Evolutionary conservation across 1,140 invertebrate genomes (phyloP), one percentile per base, ranked within the genome.

Genomic region (Chrysopa pallens): DNA sequence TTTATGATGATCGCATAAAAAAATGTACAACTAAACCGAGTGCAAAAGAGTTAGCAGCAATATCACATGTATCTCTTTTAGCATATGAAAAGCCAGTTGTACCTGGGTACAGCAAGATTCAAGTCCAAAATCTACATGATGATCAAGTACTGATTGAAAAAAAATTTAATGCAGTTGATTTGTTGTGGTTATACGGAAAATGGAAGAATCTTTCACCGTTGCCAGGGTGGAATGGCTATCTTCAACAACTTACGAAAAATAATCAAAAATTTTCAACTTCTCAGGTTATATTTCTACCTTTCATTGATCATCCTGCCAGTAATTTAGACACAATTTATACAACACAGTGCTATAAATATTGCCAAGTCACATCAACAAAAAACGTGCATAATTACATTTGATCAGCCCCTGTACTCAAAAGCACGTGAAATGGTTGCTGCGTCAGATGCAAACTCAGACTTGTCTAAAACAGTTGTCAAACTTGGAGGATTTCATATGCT

Each of bases 401-500:
- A 57, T 42, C 56, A 57, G 39, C 55, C 55, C 7, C 47, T 59
- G 4, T 57, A 57, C 35, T 38, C 40, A 2, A 58, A 56, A 52
- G 57, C 53, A 29, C 42, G 42, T 11, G 49, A 52, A 29, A 57
- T 56, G 1, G 23, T 51, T 31, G 36, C 47, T 11, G 15, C 15
- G 4, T 14, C 9, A 17, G 13, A 29, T 36, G 38, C 46, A 12
- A 41, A 39, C n/a, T 33, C 46, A 11, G 36, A 44, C 8, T 36
- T 53, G 23, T 31, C 8, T 14, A 48, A 48, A 14, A 38, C 51
- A 7, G 42, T 52, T n/a, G 29, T 55, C 8, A 36, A 42, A 44
- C 40, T 56, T 6, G 52, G 55, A 29, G 53, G 52, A 38, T 61
- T 60, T 46, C 54, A 63, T 49, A 35, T 56, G 8, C 15, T 60